Evolutionary conservation across 2,113 vertebrate species (phyloP).

Genomic region (Rattus rattus): DNA sequence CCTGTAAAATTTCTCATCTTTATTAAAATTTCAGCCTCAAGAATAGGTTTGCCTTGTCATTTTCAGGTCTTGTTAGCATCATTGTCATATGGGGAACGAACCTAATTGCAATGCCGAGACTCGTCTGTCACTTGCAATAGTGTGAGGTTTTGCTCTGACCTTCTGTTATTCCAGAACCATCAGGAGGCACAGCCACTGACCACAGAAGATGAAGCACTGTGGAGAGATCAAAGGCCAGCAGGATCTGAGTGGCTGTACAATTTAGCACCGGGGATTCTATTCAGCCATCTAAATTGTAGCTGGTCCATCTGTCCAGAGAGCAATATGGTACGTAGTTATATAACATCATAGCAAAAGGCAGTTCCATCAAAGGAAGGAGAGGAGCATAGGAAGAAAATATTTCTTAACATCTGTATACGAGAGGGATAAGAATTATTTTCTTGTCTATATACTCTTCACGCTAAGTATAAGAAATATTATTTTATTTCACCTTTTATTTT

Average conservation of each 20-base stretch:
- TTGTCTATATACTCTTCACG: neutral
- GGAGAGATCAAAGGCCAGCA: conserved; percentile 11
- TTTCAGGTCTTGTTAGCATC: conserved; percentile 75
- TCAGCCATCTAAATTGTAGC: conserved; percentile 51
- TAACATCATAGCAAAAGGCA: conserved; percentile 28
- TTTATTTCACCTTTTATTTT: neutral
- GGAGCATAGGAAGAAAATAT: neutral
- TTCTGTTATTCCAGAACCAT: conserved; percentile 39
- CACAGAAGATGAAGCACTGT: conserved; percentile 52
- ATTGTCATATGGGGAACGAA: conserved; percentile 63
- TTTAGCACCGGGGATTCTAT: conserved; percentile 44
- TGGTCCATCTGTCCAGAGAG: conserved; percentile 27
- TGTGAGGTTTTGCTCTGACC: conserved; percentile 8
- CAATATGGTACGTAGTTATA: neutral
- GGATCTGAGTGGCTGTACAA: neutral
- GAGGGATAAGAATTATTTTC: neutral
- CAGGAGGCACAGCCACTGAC: neutral
- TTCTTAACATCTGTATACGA: neutral
- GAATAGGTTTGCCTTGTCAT: conserved; percentile 54
- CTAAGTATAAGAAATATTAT: neutral
- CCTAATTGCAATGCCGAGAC: conserved; percentile 52
- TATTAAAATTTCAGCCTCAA: conserved; percentile 61
- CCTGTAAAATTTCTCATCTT: conserved; percentile 62
- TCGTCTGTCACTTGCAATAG: conserved; percentile 31
- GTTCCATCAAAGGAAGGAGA: neutral